Conservation (phyloP, 2,113 vertebrate species). For the Helogale parvula region DNA sequence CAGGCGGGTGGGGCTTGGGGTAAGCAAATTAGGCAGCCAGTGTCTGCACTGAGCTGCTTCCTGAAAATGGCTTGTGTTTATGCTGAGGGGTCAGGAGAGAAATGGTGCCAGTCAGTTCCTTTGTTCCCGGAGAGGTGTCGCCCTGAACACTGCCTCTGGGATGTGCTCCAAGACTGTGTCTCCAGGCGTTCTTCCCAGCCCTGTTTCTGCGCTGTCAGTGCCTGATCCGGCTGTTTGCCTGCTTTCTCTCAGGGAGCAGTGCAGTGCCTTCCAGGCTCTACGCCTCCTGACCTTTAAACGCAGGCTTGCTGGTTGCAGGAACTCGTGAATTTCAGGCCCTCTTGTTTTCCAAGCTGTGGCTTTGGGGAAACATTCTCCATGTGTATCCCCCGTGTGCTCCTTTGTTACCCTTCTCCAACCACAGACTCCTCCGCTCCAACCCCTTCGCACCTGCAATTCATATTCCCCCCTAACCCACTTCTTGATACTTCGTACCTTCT, state of each 20-base stretch:
- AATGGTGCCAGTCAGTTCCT: not conserved
- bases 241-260: not conserved
- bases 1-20: not conserved
- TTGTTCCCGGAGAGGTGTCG: not conserved
- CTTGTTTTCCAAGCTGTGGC: not conserved
- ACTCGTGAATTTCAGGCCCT: not conserved
- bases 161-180: not conserved
- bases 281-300: not conserved
- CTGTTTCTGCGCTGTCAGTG: not conserved
- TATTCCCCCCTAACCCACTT: not conserved
- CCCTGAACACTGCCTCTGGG: not conserved
- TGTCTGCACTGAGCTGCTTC: not conserved
- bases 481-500: not conserved
- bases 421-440: not conserved
- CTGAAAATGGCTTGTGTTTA: not conserved
- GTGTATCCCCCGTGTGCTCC: not conserved
- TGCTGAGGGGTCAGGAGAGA: not conserved
- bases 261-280: not conserved
- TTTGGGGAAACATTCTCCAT: not conserved
- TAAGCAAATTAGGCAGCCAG: not conserved
- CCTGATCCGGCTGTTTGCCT: not conserved
- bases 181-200: not conserved
- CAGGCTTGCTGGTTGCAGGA: not conserved
- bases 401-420: not conserved
- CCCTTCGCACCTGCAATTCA: not conserved